These are phyloP conservation scores for Resseliella maxima DNA, from an alignment of 2,888 invertebrate species.

Conservation along the genomic window DNA sequence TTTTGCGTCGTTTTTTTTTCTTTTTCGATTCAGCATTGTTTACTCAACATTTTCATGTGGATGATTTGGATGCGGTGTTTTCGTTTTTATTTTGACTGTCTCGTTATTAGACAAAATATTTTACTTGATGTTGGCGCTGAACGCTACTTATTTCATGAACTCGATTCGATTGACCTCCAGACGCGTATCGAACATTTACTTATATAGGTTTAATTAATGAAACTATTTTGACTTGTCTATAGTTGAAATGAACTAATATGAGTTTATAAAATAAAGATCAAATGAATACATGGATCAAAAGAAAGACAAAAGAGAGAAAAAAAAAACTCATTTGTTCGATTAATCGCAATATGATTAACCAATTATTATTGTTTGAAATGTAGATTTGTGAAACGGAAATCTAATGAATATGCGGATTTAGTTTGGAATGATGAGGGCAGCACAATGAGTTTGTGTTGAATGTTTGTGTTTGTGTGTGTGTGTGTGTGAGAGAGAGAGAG, in stretches of 20 bases:
- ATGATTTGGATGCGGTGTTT: background rate
- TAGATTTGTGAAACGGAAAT: constrained; percentile 36
- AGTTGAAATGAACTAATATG: background rate
- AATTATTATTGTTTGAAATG: constrained; percentile 10
- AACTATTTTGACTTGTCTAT: constrained; percentile 8
- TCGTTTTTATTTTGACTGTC: background rate
- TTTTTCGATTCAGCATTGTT: background rate
- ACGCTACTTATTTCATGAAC: constrained; percentile 3
- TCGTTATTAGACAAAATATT: background rate
- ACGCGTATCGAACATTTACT: constrained; percentile 35
- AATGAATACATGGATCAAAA: background rate
- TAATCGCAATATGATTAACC: constrained; percentile 39
- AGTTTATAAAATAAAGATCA: background rate
- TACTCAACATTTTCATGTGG: background rate
- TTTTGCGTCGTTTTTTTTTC: background rate
- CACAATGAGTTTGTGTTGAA: background rate
- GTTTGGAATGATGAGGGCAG: background rate
- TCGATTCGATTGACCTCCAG: background rate
- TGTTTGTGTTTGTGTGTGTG: background rate
- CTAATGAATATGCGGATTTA: background rate
- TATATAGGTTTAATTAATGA: constrained; percentile 12
- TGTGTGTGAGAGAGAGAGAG: too few species aligned
- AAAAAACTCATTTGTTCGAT: background rate
- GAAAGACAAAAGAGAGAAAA: background rate
- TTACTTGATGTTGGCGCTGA: background rate